Conservation (phyloP, 2,888 invertebrate species). For the Ichneumon xanthorius region DNA sequence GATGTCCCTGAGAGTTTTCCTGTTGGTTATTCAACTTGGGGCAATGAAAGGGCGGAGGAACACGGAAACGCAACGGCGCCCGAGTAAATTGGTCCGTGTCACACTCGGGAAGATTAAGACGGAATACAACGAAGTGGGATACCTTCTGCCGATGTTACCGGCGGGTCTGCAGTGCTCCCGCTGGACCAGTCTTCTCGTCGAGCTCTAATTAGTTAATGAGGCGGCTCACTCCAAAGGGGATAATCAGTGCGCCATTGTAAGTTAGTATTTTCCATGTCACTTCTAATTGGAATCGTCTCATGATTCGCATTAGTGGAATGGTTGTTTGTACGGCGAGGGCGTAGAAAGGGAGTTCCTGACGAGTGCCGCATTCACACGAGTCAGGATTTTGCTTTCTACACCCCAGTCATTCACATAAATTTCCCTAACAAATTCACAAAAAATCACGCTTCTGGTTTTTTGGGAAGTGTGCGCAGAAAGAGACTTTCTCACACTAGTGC, state of each 20-base stretch:
- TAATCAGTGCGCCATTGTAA: conserved; percentile 60
- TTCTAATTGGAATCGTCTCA: conserved; percentile 69
- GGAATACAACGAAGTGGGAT: conserved; percentile 36
- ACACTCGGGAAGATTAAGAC: conserved; percentile 65
- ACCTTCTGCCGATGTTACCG: conserved; percentile 17
- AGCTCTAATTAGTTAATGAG: conserved; percentile 71
- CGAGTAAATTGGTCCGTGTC: conserved; percentile 63
- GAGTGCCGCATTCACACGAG: no score
- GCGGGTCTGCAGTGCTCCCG: conserved; percentile 34
- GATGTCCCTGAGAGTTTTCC: conserved; percentile 48
- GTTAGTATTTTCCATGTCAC: conserved; percentile 66
- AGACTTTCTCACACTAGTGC: no score
- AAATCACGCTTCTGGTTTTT: no score
- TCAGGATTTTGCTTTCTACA: no score
- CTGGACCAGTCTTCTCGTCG: conserved; percentile 42
- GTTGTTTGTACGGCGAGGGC: background rate
- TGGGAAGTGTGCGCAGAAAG: no score
- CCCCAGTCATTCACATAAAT: no score
- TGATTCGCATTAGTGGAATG: conserved; percentile 17
- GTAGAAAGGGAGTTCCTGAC: no score
- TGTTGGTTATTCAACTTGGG: conserved; percentile 12
- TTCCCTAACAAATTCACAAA: no score
- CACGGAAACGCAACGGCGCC: conserved; percentile 40
- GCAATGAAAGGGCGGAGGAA: conserved; percentile 9
- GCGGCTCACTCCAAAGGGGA: conserved; percentile 61